These are phyloP conservation scores for Betta splendens DNA, from an alignment of 2,797 vertebrate species.

Conservation along the genomic window DNA sequence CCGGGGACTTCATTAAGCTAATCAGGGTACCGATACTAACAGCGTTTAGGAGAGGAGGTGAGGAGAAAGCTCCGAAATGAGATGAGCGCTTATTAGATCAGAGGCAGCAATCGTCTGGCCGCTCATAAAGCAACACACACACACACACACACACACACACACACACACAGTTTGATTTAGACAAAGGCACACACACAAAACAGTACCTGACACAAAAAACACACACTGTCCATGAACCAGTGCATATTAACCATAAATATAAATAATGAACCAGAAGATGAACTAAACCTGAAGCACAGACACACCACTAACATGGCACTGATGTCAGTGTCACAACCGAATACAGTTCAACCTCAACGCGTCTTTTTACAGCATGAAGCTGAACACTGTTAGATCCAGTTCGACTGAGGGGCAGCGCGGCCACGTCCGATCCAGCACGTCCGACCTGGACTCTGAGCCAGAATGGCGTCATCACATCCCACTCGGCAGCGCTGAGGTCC, in stretches of 20 bases:
- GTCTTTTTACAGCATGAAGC: too few relatives aligned
- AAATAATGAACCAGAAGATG: neutral
- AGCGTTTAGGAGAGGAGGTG: conserved; percentile 78
- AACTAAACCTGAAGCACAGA: neutral
- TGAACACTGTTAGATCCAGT: too few relatives aligned
- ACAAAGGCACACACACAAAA: conserved; percentile 13
- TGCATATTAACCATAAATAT: neutral
- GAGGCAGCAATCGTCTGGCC: conserved; percentile 67
- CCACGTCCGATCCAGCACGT: neutral
- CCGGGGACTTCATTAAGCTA: conserved; percentile 85
- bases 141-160: conserved; percentile 25
- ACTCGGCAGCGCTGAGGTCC: conserved; percentile 1
- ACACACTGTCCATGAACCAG: conserved; percentile 3
- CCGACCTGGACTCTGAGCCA: conserved; percentile 1
- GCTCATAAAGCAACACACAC: conserved; percentile 59
- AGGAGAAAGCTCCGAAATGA: conserved; percentile 80
- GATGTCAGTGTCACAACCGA: too few relatives aligned
- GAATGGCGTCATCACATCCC: neutral
- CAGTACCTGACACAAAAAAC: conserved; percentile 12
- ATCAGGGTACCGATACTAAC: conserved; percentile 85
- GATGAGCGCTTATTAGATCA: conserved; percentile 86
- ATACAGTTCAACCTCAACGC: too few relatives aligned
- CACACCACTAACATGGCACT: too few relatives aligned
- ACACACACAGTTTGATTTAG: conserved; percentile 26
- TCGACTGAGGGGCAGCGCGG: too few relatives aligned